Base-by-base conservation (phyloP, 2,888 invertebrate species). In the Apeira syringaria region DNA sequence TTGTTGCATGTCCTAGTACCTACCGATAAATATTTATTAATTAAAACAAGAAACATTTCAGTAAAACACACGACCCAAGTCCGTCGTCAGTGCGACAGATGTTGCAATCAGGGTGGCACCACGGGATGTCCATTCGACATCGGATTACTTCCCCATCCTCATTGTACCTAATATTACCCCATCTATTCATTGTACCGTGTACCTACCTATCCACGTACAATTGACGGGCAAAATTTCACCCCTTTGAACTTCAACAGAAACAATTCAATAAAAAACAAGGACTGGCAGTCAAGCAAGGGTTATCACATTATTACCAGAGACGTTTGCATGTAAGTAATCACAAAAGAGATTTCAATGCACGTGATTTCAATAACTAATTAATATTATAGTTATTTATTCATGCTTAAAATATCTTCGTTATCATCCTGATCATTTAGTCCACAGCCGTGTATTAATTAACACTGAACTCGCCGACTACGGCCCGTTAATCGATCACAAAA, bases 401-500 rank as follows among this genome's bases (percentile, higher is more conserved):
- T 2, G 13, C 13, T 9, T 8, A 25, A 13, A 15, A 31, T 18
- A 10, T 1, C 20, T 7, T 1, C 11, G 15, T 15, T 15, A 15
- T 15, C 4, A 2, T 4, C 15, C 3, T 15, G 15, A 15, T 15
- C 15, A 15, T 15, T 15, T 15, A 15, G 15, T 15, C 4, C 4
- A 15, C 15, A 3, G 15, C 15, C 15, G 4, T 15, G 15, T 20
- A 35, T 27, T 47, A 44, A 40, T 37, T 30, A 25, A 38, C 37
- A 27, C 38, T 18, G 27, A 64, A 63, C 59, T 62, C 60, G 60
- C 55, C 48, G 64, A 68, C 34, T 15, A 15, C 15, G 15, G 29
- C 39, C 51, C 44, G 49, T 49, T 71, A 68, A 70, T 67, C 63
- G 66, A 74, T 68, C 48, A 58, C 78, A 83, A 84, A 82, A 80